Base-by-base conservation (phyloP, 2,797 vertebrate species). In the Masticophis lateralis region DNA sequence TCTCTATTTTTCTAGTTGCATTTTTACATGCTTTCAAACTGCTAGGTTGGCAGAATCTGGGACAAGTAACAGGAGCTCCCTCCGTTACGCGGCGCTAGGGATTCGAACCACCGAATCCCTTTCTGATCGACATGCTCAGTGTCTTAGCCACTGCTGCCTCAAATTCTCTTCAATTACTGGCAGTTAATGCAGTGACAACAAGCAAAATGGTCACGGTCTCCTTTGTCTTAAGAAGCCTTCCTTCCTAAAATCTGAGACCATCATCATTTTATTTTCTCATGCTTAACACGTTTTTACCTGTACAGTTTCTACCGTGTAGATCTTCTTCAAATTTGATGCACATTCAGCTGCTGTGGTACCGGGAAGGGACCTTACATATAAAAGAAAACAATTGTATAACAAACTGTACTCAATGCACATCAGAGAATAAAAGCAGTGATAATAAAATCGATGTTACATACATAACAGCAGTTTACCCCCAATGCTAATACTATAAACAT, bases 281-380 rank as follows among this genome's bases (percentile, higher is more conserved):
- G 0, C 1, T 22, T 14, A 69, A 87, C 60, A 91, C 14, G 0
- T 4, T 91, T 97, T 98, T 94, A 99, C 99, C 98, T 99, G 99
- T 43, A 99, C 98, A 1, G 98, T 99, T 37, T 98, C 98, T 18
- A 99, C 99, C 0, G 98, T 99, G 95, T 99, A 99, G 97, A 99
- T 99, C 96, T 99, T 99, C 97, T 98, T 99, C 97, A 99, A 96
- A 93, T 99, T 99, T 5, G 98, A 99, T 88, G 99, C 99, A 90
- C 98, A 99, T 97, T 99, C 99, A 22, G 99, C 99, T 0, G 98
- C 99, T 43, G 99, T 99, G 10, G 98, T 98, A 92, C 99, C 99
- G 69, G 99, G 99, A 91, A 99, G 98, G 10, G 99, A 99, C 96
- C 99, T 99, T 59, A 88, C 88, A 96, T 95, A 63, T 5, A 91